phyloP scores from a whole-genome alignment of 2,888 invertebrate species.

The Oithona nana region DNA sequence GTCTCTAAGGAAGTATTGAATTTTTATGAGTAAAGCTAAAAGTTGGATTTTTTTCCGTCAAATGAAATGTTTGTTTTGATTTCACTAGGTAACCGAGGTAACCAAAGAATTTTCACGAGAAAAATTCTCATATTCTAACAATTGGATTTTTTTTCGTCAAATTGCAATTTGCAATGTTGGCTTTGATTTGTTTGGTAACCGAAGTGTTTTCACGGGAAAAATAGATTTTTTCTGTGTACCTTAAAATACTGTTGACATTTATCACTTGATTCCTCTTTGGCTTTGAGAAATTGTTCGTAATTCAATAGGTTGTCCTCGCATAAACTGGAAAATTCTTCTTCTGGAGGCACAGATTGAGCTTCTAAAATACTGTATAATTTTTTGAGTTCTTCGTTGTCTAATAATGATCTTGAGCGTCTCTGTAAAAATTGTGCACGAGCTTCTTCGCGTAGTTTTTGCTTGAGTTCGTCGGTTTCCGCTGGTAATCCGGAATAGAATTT shows the following conservation, averaged over 20 bases:
- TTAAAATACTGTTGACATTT: slow-evolving; percentile 42
- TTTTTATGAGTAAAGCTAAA: too few species aligned
- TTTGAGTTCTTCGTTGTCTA: slow-evolving; percentile 64
- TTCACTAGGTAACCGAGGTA: background rate
- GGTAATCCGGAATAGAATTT: background rate
- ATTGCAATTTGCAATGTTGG: too few species aligned
- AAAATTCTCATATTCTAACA: too few species aligned
- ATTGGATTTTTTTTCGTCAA: too few species aligned
- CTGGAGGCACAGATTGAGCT: slow-evolving; percentile 53
- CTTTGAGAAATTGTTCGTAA: slow-evolving; percentile 63
- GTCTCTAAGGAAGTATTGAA: too few species aligned
- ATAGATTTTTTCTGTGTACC: too few species aligned
- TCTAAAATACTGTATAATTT: slow-evolving; percentile 59
- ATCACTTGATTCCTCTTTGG: slow-evolving; percentile 48
- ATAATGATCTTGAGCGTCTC: slow-evolving; percentile 55
- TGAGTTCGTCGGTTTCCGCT: background rate
- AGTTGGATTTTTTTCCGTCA: too few species aligned
- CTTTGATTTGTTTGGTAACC: too few species aligned
- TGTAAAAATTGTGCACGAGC: slow-evolving; percentile 70
- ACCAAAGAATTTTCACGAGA: too few species aligned
- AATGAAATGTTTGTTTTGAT: background rate
- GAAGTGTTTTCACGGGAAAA: too few species aligned
- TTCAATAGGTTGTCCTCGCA: slow-evolving; percentile 60
- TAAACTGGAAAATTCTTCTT: slow-evolving; percentile 21
- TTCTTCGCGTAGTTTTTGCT: slow-evolving; percentile 43